Evolutionary conservation across 2,113 vertebrate genomes (phyloP).

Genomic region (Thomomys bottae): DNA sequence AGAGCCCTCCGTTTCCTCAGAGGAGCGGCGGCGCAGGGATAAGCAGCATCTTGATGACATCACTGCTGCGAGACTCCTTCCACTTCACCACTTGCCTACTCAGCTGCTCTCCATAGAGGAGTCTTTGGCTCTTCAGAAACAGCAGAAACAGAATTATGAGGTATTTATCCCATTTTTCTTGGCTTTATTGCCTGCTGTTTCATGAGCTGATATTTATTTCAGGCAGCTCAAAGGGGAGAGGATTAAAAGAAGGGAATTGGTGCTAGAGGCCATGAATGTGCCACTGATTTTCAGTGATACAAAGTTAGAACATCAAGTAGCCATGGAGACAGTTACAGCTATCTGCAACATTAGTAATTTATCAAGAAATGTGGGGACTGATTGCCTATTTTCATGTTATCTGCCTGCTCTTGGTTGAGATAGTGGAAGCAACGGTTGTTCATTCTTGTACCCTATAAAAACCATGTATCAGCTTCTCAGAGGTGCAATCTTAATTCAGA

Average conservation of each 20-base stretch:
- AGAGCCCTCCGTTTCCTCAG: slow-evolving; percentile 80
- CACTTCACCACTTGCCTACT: slow-evolving; percentile 89
- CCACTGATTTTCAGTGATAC: neutral
- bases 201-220: neutral
- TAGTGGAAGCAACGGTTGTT: neutral
- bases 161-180: slow-evolving; percentile 76
- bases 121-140: slow-evolving; percentile 88
- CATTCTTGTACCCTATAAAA: neutral
- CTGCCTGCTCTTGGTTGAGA: neutral
- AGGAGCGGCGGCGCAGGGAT: slow-evolving; percentile 87
- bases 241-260: neutral
- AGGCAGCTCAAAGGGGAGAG: neutral
- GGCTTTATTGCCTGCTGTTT: neutral
- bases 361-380: neutral
- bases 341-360: neutral
- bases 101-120: slow-evolving; percentile 91
- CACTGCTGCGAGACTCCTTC: slow-evolving; percentile 92
- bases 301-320: neutral
- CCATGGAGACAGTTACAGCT: neutral
- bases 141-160: slow-evolving; percentile 91
- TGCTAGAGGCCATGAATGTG: neutral
- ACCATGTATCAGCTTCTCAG: neutral
- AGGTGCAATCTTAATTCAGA: neutral
- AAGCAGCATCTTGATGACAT: slow-evolving; percentile 94
- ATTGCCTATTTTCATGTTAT: too few species aligned